These are phyloP conservation scores for Perizoma affinitatum DNA, from an alignment of 2,888 invertebrate genomes.

Conservation along the genomic window DNA sequence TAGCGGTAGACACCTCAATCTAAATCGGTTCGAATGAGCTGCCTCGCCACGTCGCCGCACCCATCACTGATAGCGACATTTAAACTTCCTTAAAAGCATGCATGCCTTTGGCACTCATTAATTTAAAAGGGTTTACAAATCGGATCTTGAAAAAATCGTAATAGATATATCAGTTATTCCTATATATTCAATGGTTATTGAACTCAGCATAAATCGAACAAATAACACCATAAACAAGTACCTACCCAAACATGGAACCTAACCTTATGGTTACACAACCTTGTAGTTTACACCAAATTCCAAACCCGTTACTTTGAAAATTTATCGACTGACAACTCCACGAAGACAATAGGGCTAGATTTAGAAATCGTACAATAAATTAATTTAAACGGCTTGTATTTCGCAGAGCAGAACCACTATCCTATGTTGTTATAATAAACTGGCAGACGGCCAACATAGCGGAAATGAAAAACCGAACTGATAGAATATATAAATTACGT, in stretches of 20 bases:
- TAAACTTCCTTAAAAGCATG: slow-evolving; percentile 13
- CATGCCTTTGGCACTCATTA: slow-evolving; percentile 14
- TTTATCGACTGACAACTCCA: slow-evolving; percentile 21
- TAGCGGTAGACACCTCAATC: slow-evolving; percentile 51
- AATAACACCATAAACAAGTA: too few relatives aligned
- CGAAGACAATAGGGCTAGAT: slow-evolving; percentile 26
- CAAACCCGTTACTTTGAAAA: slow-evolving; percentile 22
- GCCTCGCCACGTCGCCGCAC: slow-evolving; percentile 13
- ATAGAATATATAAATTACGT: slow-evolving; percentile 17
- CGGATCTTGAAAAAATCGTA: neutral
- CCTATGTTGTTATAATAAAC: slow-evolving; percentile 15
- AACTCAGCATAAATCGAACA: too few relatives aligned
- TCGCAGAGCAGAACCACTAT: slow-evolving; percentile 19
- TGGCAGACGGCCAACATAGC: slow-evolving; percentile 22
- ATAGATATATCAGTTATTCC: neutral
- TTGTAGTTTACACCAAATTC: slow-evolving; percentile 12
- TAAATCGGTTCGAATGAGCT: slow-evolving; percentile 15
- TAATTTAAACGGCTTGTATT: slow-evolving; percentile 28
- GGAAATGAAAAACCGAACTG: slow-evolving; percentile 27
- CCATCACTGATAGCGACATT: slow-evolving; percentile 13
- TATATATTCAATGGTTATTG: too few relatives aligned
- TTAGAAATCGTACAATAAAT: slow-evolving; percentile 26
- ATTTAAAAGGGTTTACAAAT: slow-evolving; percentile 4
- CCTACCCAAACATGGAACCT: slow-evolving; percentile 4
- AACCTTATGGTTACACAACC: slow-evolving; percentile 1